These are phyloP conservation scores for Anomalospiza imberbis DNA, from an alignment of 2,797 vertebrate species.

Conservation along the genomic window DNA sequence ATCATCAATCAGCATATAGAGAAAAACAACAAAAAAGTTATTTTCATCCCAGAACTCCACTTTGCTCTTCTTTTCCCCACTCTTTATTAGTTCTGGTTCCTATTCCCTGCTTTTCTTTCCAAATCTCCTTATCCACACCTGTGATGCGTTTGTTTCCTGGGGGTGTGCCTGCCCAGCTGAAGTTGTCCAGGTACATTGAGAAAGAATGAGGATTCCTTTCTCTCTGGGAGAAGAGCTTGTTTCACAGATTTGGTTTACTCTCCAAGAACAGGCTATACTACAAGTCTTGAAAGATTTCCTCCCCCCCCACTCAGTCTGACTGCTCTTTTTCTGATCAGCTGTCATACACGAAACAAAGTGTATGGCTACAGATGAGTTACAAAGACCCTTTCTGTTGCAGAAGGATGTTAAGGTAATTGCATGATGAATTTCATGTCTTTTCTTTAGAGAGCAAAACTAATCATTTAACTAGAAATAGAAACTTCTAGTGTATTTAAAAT, in stretches of 20 bases:
- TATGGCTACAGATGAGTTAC: fast-evolving
- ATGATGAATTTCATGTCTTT: not conserved
- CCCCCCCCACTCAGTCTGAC: fast-evolving
- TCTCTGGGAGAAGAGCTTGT: fast-evolving
- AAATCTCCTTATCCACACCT: not conserved
- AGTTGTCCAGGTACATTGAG: not conserved
- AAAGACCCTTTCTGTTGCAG: fast-evolving
- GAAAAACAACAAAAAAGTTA: not conserved
- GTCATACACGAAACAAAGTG: not conserved
- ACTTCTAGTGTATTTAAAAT: not conserved
- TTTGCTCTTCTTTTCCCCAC: not conserved
- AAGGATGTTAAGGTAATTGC: not conserved
- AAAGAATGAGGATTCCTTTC: not conserved
- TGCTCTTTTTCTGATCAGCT: not conserved
- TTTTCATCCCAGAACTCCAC: not conserved
- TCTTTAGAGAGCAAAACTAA: not conserved
- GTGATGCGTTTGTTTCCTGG: not conserved
- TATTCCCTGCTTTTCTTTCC: not conserved
- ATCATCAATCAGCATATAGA: not conserved
- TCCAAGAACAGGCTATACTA: fast-evolving
- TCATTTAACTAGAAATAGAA: not conserved
- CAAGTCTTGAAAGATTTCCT: not conserved
- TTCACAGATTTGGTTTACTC: not conserved
- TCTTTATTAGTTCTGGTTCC: not conserved
- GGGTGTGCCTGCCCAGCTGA: not conserved